phyloP scores from a whole-genome alignment of 2,888 invertebrate genomes.

The Myopa tessellatipennis region DNA sequence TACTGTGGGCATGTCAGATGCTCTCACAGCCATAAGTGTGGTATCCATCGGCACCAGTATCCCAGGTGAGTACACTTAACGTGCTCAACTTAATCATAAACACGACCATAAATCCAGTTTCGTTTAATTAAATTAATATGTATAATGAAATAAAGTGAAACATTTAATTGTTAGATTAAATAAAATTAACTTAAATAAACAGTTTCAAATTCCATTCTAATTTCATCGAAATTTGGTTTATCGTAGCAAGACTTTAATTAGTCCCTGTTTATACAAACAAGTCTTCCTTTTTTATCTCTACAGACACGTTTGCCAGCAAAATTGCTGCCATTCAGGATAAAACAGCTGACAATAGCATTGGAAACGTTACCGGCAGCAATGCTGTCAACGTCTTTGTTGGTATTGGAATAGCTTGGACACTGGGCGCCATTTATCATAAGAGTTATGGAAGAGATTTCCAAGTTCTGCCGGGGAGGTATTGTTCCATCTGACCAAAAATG shows the following conservation, averaged over 20 bases:
- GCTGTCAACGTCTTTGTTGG: conserved; percentile 99
- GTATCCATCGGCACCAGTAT: conserved; percentile 98
- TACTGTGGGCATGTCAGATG: conserved; percentile 94
- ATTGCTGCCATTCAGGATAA: conserved; percentile 98
- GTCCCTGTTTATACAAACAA: not conserved
- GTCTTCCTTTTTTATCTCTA: not conserved
- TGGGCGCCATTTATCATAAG: conserved; percentile 93
- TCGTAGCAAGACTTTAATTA: not conserved
- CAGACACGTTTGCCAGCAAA: conserved; percentile 99
- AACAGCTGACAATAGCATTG: conserved; percentile 96
- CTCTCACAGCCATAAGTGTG: conserved; percentile 97
- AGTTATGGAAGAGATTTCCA: conserved; percentile 73
- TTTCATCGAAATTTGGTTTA: not conserved
- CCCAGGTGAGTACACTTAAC: conserved; percentile 77
- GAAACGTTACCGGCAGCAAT: conserved; percentile 98
- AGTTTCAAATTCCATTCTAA: not conserved
- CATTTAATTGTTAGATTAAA: not conserved
- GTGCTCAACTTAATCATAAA: too few relatives aligned
- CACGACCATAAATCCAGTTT: not conserved
- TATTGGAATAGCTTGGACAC: conserved; percentile 98
- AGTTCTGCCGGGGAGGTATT: conserved; percentile 84
- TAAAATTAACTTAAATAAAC: not conserved
- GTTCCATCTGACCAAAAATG: not conserved
- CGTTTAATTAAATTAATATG: not conserved
- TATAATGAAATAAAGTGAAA: not conserved